Evolutionary conservation across 2,797 vertebrate species (phyloP).

Genomic region (Meriones psammophilus): DNA sequence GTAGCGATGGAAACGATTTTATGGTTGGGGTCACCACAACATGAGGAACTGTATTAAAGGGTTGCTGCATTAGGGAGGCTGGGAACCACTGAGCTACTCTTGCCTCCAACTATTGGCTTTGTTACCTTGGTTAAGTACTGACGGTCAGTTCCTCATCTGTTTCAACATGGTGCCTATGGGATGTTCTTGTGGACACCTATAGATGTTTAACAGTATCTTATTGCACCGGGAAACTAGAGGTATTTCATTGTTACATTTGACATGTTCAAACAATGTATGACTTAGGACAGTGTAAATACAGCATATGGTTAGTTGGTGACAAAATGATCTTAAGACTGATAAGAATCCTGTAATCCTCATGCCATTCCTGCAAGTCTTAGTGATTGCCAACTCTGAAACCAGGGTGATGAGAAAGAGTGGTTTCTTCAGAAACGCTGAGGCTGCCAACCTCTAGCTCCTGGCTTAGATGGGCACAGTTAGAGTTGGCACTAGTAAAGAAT

Average conservation of each 20-base stretch:
- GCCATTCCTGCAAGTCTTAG: neutral
- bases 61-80: no score
- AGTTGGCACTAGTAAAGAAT: neutral
- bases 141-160: constrained; percentile 14
- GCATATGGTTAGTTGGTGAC: constrained; percentile 25
- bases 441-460: neutral
- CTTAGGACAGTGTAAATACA: neutral
- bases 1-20: neutral
- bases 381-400: neutral
- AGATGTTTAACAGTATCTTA: neutral
- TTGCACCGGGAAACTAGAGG: neutral
- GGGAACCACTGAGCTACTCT: neutral
- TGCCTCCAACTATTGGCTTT: neutral
- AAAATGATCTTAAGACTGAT: neutral
- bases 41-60: neutral
- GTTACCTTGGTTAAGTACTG: neutral
- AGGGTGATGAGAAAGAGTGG: neutral
- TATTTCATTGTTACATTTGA: neutral
- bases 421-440: constrained; percentile 34
- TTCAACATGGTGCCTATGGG: neutral
- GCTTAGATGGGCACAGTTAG: neutral
- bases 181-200: neutral
- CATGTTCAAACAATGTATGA: neutral
- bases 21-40: neutral
- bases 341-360: constrained; percentile 51